Evolutionary conservation across 2,113 vertebrate species (phyloP).

Genomic region (Origma solitaria): DNA sequence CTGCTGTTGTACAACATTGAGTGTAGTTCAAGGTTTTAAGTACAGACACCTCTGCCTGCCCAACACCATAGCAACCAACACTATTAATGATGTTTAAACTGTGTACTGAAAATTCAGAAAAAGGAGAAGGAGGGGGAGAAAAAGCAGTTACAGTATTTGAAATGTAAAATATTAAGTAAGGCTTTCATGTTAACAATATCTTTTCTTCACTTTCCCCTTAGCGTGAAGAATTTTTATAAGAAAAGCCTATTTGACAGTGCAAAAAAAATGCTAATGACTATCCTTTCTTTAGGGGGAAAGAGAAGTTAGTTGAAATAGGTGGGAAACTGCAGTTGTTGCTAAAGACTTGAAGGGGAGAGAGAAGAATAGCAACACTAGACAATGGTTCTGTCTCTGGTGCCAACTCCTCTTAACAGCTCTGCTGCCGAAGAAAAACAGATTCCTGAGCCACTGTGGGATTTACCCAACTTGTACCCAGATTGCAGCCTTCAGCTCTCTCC

Average conservation of each 20-base stretch:
- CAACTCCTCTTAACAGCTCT: constrained; percentile 15
- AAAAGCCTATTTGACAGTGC: constrained; percentile 12
- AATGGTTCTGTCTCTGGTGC: constrained; percentile 25
- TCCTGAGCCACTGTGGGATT: constrained; percentile 5
- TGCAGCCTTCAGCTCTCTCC: neutral
- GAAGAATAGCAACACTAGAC: constrained; percentile 19
- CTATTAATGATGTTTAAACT: constrained; percentile 36
- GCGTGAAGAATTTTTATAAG: constrained; percentile 33
- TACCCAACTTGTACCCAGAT: neutral
- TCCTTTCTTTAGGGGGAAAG: constrained; percentile 43
- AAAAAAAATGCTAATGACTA: constrained; percentile 41
- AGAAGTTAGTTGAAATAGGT: constrained; percentile 56
- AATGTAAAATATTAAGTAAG: constrained; percentile 53
- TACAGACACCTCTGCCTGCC: neutral
- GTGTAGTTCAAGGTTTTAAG: constrained; percentile 9
- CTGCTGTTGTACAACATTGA: constrained; percentile 33
- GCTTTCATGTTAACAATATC: constrained; percentile 54
- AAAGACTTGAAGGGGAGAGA: constrained; percentile 9
- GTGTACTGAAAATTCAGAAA: constrained; percentile 16
- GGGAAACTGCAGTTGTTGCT: constrained; percentile 46
- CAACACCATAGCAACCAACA: constrained; percentile 49
- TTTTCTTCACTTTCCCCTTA: constrained; percentile 25
- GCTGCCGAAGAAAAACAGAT: neutral
- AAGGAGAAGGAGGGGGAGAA: neutral
- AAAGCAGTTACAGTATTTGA: constrained; percentile 47